Conservation (phyloP, 1,140 invertebrate species). For the Drosophila athabasca region DNA sequence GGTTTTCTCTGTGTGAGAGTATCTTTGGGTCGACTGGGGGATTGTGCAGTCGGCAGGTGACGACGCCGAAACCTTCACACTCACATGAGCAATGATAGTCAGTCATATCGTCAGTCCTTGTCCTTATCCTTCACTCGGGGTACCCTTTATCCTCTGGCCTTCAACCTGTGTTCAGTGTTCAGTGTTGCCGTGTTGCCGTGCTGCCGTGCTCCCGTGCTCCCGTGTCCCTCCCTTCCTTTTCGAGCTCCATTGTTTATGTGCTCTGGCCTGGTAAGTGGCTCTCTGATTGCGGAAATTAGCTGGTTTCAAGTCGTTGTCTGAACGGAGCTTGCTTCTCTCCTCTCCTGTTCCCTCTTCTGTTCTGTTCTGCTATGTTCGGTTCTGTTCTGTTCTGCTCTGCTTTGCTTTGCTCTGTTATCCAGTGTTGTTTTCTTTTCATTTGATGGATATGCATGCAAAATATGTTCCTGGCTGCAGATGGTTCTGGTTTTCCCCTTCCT, state of each 20-base stretch:
- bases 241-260: conserved; percentile 68
- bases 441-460: conserved; percentile 78
- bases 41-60: conserved; percentile 16
- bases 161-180: background rate
- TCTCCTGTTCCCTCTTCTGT: conserved; percentile 14
- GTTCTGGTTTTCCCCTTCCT: conserved; percentile 15
- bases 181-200: no score
- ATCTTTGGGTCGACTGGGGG: conserved; percentile 9
- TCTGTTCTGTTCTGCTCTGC: conserved; percentile 29
- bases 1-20: background rate
- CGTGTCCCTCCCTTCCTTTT: background rate
- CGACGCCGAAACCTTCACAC: conserved; percentile 40
- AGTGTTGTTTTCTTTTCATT: conserved; percentile 63
- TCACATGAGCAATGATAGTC: conserved; percentile 58
- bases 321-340: conserved; percentile 6
- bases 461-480: conserved; percentile 42
- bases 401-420: conserved; percentile 4
- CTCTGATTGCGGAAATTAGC: conserved; percentile 80
- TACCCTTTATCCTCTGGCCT: conserved; percentile 22
- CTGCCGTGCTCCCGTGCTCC: no score
- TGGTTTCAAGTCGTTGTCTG: conserved; percentile 51
- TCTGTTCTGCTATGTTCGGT: conserved; percentile 18
- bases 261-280: conserved; percentile 71
- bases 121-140: conserved; percentile 45
- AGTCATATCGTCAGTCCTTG: conserved; percentile 37